Base-by-base conservation (phyloP, 1,140 invertebrate genomes). In the Asobara japonica region DNA sequence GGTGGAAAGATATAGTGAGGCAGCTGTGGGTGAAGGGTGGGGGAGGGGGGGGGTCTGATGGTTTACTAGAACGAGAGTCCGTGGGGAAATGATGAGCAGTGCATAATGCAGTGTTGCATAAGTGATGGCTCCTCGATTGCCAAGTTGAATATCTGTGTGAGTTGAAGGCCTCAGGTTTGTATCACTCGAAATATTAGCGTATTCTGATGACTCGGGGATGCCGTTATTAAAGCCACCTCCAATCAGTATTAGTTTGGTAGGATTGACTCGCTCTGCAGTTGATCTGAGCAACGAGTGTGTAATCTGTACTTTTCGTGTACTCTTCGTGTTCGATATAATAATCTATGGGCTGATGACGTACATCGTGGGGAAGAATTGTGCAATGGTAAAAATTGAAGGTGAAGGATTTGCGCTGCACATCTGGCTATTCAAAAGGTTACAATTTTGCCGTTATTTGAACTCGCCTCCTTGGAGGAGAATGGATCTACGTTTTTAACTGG, bases 31-130 rank as follows among this genome's bases (percentile, higher is more conserved):
- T 29, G 3, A 20, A 6, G 4, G 30, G 10, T 7, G 29, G 11
- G 31, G 31, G 33, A 51, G 27, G n/a, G 16, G 11, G 38, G 22
- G 22, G 51, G 51, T 45, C 51, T 25, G 51, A 56, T 31, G 25
- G 13, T 62, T 62, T 29, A 62, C 25, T 29, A 31, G 41, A 72
- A 61, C 74, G 76, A 77, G 73, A 67, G 61, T 78, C 72, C 60
- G 75, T 2, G 22, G 81, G 81, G 81, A 82, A 82, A 82, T 82
- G 79, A 79, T 78, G 81, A 76, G 76, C 73, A 72, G 76, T 81
- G 81, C 80, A 82, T 82, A 78, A 82, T 80, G 78, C 74, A 81
- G 74, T 75, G 77, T 70, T 72, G 77, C 76, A 81, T 79, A 80
- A 82, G 76, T 76, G 78, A 81, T 79, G 76, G 45, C 77, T 76